Evolutionary conservation across 1,140 invertebrate species (phyloP).

Genomic region (Thaumatotibia leucotreta): DNA sequence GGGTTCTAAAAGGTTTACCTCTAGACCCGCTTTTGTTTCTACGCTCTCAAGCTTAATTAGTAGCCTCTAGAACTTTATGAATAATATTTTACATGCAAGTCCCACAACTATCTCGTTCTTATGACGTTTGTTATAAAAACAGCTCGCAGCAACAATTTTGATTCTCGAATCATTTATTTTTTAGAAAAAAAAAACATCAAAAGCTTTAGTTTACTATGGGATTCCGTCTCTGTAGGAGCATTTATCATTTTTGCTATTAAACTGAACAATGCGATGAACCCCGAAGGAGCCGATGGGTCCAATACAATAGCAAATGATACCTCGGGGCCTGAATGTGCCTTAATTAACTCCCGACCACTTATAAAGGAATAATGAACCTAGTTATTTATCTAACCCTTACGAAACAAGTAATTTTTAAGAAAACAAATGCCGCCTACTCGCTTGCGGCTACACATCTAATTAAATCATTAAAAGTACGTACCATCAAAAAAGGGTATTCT

Average conservation of each 20-base stretch:
- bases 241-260: conserved; percentile 75
- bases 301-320: conserved; percentile 73
- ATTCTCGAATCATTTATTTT: not conserved
- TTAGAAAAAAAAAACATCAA: not conserved
- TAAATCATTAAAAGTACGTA: conserved; percentile 4
- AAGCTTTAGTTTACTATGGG: conserved; percentile 30
- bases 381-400: conserved; percentile 21
- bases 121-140: not conserved
- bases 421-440: conserved; percentile 6
- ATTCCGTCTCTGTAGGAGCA: conserved; percentile 51
- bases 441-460: conserved; percentile 3
- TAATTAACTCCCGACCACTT: conserved; percentile 62
- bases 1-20: conserved; percentile 53
- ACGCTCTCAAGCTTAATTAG: conserved; percentile 61
- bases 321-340: conserved; percentile 60
- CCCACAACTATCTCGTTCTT: not conserved
- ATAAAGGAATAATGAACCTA: conserved; percentile 32
- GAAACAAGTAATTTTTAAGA: conserved; percentile 14
- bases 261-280: conserved; percentile 56
- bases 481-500: not conserved
- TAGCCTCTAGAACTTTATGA: conserved; percentile 46
- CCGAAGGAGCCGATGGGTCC: conserved; percentile 61
- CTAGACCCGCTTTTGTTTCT: conserved; percentile 44
- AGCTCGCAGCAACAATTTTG: not conserved
- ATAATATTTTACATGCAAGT: conserved; percentile 24